Evolutionary conservation across 2,797 vertebrate genomes (phyloP).

Genomic region (Gymnoscopelus braueri): DNA sequence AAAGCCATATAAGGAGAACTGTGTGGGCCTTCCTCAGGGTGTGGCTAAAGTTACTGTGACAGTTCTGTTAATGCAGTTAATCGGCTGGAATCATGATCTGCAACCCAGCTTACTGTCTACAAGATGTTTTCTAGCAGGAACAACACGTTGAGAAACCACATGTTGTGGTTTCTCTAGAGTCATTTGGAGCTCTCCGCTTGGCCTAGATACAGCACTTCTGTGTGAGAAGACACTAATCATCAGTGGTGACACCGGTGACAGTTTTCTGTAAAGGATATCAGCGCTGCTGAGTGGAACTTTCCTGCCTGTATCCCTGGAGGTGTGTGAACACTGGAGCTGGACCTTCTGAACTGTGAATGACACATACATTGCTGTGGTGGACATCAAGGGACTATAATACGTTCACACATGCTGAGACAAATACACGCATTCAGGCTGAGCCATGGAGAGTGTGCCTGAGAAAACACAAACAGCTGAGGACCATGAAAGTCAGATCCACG

Average conservation of each 20-base stretch:
- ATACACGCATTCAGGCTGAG: constrained; percentile 39
- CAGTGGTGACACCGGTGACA: constrained; percentile 16
- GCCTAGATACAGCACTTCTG: too few relatives aligned
- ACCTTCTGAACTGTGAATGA: constrained; percentile 51
- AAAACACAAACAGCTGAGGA: constrained; percentile 44
- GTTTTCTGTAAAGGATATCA: constrained; percentile 42
- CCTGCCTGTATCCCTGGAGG: constrained; percentile 60
- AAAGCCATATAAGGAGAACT: too few relatives aligned
- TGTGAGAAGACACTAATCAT: constrained; percentile 21
- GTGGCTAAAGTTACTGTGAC: constrained; percentile 1
- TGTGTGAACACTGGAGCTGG: constrained; percentile 45
- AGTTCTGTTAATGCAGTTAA: constrained; percentile 10
- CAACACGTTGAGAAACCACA: neutral
- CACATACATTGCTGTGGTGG: constrained; percentile 25
- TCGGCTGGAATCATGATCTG: neutral
- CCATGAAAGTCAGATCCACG: constrained; percentile 44
- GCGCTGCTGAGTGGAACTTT: constrained; percentile 55
- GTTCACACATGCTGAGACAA: constrained; percentile 29
- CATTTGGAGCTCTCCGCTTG: too few relatives aligned
- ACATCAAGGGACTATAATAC: constrained; percentile 34
- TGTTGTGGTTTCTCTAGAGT: too few relatives aligned
- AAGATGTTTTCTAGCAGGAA: constrained; percentile 12
- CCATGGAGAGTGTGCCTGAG: constrained; percentile 64
- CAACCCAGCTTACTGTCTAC: neutral
- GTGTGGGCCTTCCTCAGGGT: too few relatives aligned